These are phyloP conservation scores for Nomada ferruginata DNA, from an alignment of 2,888 invertebrate genomes.

Conservation along the genomic window DNA sequence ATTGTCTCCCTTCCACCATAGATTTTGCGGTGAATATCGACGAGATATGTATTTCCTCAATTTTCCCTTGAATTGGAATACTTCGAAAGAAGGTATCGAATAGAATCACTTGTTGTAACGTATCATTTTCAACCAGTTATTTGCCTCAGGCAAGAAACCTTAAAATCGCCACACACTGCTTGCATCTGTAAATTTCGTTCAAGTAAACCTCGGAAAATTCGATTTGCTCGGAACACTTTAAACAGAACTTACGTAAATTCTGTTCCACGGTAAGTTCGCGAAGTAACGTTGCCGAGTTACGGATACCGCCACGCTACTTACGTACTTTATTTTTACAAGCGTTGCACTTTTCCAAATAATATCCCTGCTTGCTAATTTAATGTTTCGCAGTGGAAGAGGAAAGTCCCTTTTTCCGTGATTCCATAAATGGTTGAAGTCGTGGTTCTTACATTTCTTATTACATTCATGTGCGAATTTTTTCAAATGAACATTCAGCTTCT, in stretches of 20 bases:
- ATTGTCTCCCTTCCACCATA: not conserved
- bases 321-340: constrained; percentile 29
- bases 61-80: not conserved
- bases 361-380: constrained; percentile 22
- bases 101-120: not conserved
- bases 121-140: not conserved
- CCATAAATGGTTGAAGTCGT: too few relatives aligned
- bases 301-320: constrained; percentile 1
- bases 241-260: constrained; percentile 39
- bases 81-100: not conserved
- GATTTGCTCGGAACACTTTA: constrained; percentile 43
- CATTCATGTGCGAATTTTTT: too few relatives aligned
- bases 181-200: constrained; percentile 36
- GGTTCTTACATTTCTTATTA: too few relatives aligned
- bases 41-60: not conserved
- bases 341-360: constrained; percentile 32
- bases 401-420: not conserved
- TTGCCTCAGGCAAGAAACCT: constrained; percentile 12
- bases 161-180: not conserved
- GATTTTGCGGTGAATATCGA: not conserved
- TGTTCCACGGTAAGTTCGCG: constrained; percentile 15
- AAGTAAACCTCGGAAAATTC: constrained; percentile 44
- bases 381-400: not conserved
- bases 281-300: constrained; percentile 28
- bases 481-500: too few relatives aligned